A percentile compares a stretch with the other conserved stretches of the same genome.
phyloP scores from a whole-genome alignment of 2,113 vertebrate genomes.

The Argyrosomus japonicus region DNA sequence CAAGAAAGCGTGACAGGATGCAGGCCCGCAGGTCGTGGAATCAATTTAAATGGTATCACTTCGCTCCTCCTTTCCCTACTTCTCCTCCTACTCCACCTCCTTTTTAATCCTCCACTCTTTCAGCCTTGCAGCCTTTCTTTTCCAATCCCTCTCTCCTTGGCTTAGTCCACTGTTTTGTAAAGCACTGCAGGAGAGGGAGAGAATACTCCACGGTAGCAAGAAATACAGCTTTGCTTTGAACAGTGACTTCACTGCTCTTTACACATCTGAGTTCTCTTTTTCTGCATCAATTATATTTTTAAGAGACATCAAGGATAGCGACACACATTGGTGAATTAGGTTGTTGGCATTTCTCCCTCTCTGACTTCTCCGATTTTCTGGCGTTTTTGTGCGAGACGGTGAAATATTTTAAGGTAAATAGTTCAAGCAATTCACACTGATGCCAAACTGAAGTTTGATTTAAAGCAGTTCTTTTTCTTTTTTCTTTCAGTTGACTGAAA shows the following conservation, averaged over 20 bases:
- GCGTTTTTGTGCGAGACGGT: background rate
- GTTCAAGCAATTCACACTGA: slow-evolving; percentile 5
- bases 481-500: slow-evolving; percentile 9
- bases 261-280: slow-evolving; percentile 30
- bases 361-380: background rate
- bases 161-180: slow-evolving; percentile 35
- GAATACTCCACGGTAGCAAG: slow-evolving; percentile 1
- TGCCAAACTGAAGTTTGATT: slow-evolving; percentile 10
- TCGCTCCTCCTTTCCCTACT: slow-evolving; percentile 51
- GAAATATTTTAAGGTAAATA: background rate
- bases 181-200: slow-evolving; percentile 22
- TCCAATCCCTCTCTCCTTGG: background rate
- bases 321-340: background rate
- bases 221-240: slow-evolving; percentile 27
- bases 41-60: slow-evolving; percentile 71
- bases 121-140: slow-evolving; percentile 32
- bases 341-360: background rate
- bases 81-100: slow-evolving; percentile 56
- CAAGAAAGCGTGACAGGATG: slow-evolving; percentile 60
- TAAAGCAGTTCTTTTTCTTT: slow-evolving; percentile 18
- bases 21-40: slow-evolving; percentile 64
- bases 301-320: slow-evolving; percentile 21
- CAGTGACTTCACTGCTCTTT: slow-evolving; percentile 39
- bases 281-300: slow-evolving; percentile 44
- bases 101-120: slow-evolving; percentile 44